Percentiles rank a stretch among this genome's conserved stretches.
Evolutionary conservation across 2,797 vertebrate species (phyloP).

Genomic region (Hippoglossus hippoglossus): DNA sequence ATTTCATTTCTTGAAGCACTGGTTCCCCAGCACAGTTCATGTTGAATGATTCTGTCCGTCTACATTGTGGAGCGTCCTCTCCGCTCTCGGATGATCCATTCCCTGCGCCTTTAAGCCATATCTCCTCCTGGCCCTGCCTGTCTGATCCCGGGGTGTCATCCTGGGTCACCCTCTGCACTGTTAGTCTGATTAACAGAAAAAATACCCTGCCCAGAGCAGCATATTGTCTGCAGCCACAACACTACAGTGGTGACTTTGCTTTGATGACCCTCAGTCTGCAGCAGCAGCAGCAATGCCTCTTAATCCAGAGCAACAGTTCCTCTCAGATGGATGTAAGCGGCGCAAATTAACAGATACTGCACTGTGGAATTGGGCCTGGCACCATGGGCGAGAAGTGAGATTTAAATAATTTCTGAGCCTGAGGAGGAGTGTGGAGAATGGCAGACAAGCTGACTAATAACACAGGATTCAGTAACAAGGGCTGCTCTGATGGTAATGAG

Average conservation of each 20-base stretch:
- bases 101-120: constrained; percentile 1
- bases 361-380: constrained; percentile 42
- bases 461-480: constrained; percentile 73
- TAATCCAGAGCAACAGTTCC: constrained; percentile 70
- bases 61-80: constrained; percentile 25
- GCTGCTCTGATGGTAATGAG: constrained; percentile 71
- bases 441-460: constrained; percentile 80
- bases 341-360: constrained; percentile 69
- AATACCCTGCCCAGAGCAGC: constrained; percentile 55
- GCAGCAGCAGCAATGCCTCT: constrained; percentile 41
- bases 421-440: constrained; percentile 73
- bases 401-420: constrained; percentile 81
- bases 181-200: constrained; percentile 75
- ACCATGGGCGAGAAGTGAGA: constrained; percentile 69
- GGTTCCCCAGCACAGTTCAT: constrained; percentile 8
- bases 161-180: constrained; percentile 55
- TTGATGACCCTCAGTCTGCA: constrained; percentile 54
- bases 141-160: constrained; percentile 57
- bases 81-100: constrained; percentile 32
- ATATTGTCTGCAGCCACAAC: constrained; percentile 58
- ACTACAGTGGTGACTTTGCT: constrained; percentile 50
- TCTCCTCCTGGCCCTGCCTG: constrained; percentile 29
- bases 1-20: constrained; percentile 35
- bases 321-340: constrained; percentile 71
- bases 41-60: constrained; percentile 31